phyloP scores from a whole-genome alignment of 2,797 vertebrate genomes.

The Neosalanx taihuensis region DNA sequence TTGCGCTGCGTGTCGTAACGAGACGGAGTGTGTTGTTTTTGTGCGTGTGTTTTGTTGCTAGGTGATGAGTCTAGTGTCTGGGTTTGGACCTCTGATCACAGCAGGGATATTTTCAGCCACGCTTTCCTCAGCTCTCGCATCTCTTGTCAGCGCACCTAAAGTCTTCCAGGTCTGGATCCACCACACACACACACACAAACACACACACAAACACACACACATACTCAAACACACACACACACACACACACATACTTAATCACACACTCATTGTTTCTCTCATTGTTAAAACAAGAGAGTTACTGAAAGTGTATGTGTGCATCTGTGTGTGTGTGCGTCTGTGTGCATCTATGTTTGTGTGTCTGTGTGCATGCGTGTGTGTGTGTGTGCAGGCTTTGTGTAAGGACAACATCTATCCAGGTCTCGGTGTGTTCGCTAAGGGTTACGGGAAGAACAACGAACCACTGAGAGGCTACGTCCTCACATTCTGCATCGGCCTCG shows the following conservation, averaged over 20 bases:
- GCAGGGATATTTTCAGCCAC: conserved; percentile 98
- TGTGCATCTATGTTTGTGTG: background rate
- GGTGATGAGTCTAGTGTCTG: conserved; percentile 94
- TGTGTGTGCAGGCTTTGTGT: conserved; percentile 82
- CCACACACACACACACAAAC: background rate
- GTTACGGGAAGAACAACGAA: conserved; percentile 96
- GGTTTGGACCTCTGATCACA: conserved; percentile 89
- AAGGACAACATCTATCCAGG: conserved; percentile 97
- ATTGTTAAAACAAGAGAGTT: background rate
- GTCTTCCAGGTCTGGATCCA: conserved; percentile 86
- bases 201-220: background rate
- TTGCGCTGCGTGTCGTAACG: background rate
- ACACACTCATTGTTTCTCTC: background rate
- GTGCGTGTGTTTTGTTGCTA: conserved; percentile 43
- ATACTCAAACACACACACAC: background rate
- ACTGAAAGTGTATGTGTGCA: background rate
- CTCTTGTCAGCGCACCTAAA: conserved; percentile 95
- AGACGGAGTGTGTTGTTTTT: background rate
- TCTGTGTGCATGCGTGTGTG: conserved; percentile 20
- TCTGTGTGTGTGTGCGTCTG: background rate
- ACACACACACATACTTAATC: background rate
- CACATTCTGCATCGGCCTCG: conserved; percentile 92
- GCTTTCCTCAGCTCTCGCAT: conserved; percentile 91
- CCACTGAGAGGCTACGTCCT: conserved; percentile 92
- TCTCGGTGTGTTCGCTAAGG: conserved; percentile 89